These are phyloP conservation scores for Carlito syrichta DNA, from an alignment of 2,113 vertebrate genomes.

Conservation along the genomic window DNA sequence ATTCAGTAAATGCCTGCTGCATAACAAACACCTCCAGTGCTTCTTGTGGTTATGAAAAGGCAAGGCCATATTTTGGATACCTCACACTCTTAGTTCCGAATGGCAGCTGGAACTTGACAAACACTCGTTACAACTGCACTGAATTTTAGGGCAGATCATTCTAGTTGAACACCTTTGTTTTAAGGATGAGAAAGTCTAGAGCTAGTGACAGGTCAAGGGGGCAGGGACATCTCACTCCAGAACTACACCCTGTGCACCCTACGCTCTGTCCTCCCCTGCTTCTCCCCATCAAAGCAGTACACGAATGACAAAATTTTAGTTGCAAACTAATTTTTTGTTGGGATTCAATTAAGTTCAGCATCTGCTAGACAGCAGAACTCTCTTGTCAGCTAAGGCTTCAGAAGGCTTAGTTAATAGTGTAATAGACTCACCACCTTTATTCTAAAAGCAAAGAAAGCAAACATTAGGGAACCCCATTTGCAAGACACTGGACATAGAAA, in stretches of 20 bases:
- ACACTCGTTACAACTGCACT: not conserved
- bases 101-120: not conserved
- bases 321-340: not conserved
- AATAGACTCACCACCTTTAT: not conserved
- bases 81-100: not conserved
- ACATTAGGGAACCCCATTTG: not conserved
- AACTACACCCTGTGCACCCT: too few relatives aligned
- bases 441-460: not conserved
- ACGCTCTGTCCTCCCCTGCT: rapidly evolving
- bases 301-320: not conserved
- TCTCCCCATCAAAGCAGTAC: not conserved
- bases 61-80: not conserved
- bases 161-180: not conserved
- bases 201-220: not conserved
- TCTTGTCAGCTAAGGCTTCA: not conserved
- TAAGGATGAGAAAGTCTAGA: not conserved
- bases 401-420: not conserved
- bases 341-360: not conserved
- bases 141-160: not conserved
- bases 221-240: not conserved
- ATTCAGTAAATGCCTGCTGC: not conserved
- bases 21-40: not conserved
- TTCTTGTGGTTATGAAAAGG: not conserved
- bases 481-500: not conserved
- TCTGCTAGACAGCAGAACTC: not conserved